phyloP scores from a whole-genome alignment of 2,888 invertebrate species.

The Hydriomena furcata region DNA sequence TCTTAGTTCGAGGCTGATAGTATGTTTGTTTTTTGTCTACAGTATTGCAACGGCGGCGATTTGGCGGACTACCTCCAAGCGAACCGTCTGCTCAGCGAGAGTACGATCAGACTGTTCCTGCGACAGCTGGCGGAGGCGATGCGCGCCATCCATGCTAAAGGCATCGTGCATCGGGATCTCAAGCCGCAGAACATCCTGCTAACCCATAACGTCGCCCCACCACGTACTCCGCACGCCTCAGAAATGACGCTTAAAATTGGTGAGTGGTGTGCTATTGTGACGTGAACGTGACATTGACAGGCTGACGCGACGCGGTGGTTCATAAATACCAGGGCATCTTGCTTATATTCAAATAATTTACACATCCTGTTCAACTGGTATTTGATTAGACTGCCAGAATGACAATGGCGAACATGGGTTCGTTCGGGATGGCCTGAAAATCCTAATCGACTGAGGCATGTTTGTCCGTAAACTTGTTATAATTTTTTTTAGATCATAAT shows the following conservation, averaged over 20 bases:
- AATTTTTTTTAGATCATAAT: not conserved
- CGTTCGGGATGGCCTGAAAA: no score
- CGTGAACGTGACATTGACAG: no score
- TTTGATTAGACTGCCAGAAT: no score
- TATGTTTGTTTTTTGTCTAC: slow-evolving; percentile 6
- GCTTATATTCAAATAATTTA: no score
- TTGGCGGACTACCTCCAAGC: slow-evolving; percentile 97
- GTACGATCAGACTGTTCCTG: slow-evolving; percentile 97
- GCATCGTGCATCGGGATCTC: slow-evolving; percentile 98
- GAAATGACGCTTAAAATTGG: slow-evolving; percentile 98
- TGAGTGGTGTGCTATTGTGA: slow-evolving; percentile 57
- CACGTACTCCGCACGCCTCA: slow-evolving; percentile 87
- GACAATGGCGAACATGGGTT: no score
- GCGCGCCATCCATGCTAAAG: slow-evolving; percentile 98
- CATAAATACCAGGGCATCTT: no score
- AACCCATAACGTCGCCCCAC: slow-evolving; percentile 88
- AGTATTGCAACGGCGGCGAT: slow-evolving; percentile 99
- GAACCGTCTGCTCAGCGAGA: slow-evolving; percentile 98
- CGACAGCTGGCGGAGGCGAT: slow-evolving; percentile 98
- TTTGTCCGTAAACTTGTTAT: no score
- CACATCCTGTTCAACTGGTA: no score
- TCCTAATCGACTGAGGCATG: no score
- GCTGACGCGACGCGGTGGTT: no score
- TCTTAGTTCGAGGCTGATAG: no score
- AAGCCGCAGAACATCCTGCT: slow-evolving; percentile 99